These are phyloP conservation scores for Borostomias antarcticus DNA, from an alignment of 2,797 vertebrate genomes.

Conservation along the genomic window DNA sequence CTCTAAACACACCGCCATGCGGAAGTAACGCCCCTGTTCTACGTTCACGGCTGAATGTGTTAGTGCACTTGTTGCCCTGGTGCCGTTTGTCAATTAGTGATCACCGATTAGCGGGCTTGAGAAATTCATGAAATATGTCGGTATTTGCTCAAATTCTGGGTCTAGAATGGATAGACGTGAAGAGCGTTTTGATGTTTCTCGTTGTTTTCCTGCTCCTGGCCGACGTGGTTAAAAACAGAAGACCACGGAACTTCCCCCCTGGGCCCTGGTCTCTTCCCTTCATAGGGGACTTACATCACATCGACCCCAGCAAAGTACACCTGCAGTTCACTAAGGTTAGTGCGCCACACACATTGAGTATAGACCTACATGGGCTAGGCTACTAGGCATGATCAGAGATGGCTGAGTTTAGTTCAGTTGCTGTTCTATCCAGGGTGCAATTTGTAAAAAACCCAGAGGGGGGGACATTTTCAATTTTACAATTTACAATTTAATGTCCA, in stretches of 20 bases:
- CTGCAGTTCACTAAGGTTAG: conserved; percentile 57
- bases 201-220: conserved; percentile 56
- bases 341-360: no score
- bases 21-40: no score
- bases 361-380: neutral
- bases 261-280: conserved; percentile 71
- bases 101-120: no score
- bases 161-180: conserved; percentile 56
- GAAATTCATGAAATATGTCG: conserved; percentile 40
- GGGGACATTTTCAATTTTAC: no score
- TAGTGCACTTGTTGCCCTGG: neutral
- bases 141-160: neutral
- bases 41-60: no score
- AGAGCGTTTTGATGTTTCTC: conserved; percentile 55
- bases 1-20: no score
- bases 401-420: no score
- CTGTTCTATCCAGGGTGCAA: no score
- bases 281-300: conserved; percentile 60
- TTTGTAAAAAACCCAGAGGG: no score
- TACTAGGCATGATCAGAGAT: no score
- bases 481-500: no score
- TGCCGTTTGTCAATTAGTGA: no score
- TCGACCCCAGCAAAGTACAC: conserved; percentile 42
- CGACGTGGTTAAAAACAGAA: conserved; percentile 63
- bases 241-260: conserved; percentile 73